A percentile compares a stretch with the other conserved stretches of the same genome.
phyloP scores from a whole-genome alignment of 2,888 invertebrate species.

The Oscheius sp. region DNA sequence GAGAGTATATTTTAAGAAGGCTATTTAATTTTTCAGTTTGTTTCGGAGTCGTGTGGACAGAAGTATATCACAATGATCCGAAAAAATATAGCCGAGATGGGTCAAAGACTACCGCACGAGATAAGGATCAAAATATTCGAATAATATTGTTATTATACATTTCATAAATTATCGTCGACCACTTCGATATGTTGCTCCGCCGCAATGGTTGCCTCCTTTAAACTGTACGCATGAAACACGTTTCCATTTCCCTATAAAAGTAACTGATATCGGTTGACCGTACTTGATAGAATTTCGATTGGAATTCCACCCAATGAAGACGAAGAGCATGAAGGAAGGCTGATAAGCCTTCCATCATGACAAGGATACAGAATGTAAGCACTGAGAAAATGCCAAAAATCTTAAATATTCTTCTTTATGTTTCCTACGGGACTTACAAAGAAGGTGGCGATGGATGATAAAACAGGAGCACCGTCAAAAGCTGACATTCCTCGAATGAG shows the following conservation, averaged over 20 bases:
- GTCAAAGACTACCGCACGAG: background rate
- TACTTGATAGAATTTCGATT: slow-evolving; percentile 92
- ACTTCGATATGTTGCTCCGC: slow-evolving; percentile 21
- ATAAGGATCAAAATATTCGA: background rate
- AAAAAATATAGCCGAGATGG: slow-evolving; percentile 7
- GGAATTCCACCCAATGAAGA: slow-evolving; percentile 86
- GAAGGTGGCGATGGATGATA: slow-evolving; percentile 21
- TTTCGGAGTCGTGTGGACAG: background rate
- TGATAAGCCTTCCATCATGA: slow-evolving; percentile 72
- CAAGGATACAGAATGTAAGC: slow-evolving; percentile 66
- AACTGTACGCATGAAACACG: slow-evolving; percentile 21
- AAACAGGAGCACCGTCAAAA: slow-evolving; percentile 17
- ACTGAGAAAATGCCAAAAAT: slow-evolving; percentile 86
- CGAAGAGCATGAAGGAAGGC: slow-evolving; percentile 55
- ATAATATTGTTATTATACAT: background rate
- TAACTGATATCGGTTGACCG: background rate
- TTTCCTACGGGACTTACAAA: slow-evolving; percentile 25
- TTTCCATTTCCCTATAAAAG: slow-evolving; percentile 26
- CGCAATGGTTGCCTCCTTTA: slow-evolving; percentile 19
- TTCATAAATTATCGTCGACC: slow-evolving; percentile 12
- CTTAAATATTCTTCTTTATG: slow-evolving; percentile 21
- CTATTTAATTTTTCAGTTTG: background rate
- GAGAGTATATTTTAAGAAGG: background rate
- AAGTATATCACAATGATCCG: background rate
- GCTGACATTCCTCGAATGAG: slow-evolving; percentile 44